Evolutionary conservation across 1,140 invertebrate species (phyloP).

Genomic region (Drosophila parvula): DNA sequence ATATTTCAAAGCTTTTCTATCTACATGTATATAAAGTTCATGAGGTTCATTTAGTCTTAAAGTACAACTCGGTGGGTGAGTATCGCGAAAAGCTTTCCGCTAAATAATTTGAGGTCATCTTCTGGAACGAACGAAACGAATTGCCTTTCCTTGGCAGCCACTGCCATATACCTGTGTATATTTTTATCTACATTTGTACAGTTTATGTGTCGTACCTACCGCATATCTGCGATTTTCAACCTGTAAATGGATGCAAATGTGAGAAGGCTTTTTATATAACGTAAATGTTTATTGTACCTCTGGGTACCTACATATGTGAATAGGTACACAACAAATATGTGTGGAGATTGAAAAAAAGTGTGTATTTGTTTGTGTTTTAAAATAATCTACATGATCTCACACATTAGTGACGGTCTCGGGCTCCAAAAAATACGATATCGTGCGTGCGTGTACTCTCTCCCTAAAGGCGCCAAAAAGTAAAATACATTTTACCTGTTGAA

Average conservation of each 20-base stretch:
- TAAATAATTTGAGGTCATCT: conserved; percentile 69
- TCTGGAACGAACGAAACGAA: conserved; percentile 12
- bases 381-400: conserved; percentile 50
- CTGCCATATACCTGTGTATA: conserved; percentile 39
- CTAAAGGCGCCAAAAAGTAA: conserved; percentile 19
- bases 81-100: conserved; percentile 61
- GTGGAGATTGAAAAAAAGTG: conserved; percentile 21
- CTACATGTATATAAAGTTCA: conserved; percentile 52
- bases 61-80: conserved; percentile 68
- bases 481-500: conserved; percentile 32
- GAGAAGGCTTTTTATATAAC: conserved; percentile 37
- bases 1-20: conserved; percentile 52
- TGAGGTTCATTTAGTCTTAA: conserved; percentile 71
- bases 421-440: conserved; percentile 15
- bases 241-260: conserved; percentile 41
- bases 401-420: conserved; percentile 37
- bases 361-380: conserved; percentile 49
- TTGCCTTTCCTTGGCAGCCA: conserved; percentile 23
- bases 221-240: conserved; percentile 21
- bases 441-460: conserved; percentile 23
- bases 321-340: conserved; percentile 26
- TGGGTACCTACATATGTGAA: conserved; percentile 10
- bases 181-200: conserved; percentile 38
- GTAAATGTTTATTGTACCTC: conserved; percentile 24
- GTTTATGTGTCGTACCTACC: conserved; percentile 16